Evolutionary conservation across 2,888 invertebrate species (phyloP).

Genomic region (Xestia c-nigrum): DNA sequence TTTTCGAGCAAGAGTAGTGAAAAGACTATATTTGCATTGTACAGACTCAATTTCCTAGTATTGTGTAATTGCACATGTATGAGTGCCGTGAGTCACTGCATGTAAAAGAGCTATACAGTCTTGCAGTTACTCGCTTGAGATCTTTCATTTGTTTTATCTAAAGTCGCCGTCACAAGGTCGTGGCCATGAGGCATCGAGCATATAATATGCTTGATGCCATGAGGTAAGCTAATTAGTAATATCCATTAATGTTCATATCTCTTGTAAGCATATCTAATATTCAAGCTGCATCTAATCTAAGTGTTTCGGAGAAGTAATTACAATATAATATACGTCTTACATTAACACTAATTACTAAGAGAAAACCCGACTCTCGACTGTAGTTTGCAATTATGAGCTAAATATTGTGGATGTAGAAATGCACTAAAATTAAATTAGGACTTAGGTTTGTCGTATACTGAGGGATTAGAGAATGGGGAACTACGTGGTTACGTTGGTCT

Average conservation of each 20-base stretch:
- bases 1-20: too few relatives aligned
- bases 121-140: background rate
- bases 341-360: conserved; percentile 24
- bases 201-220: too few relatives aligned
- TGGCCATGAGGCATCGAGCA: too few relatives aligned
- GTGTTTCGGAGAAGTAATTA: conserved; percentile 10
- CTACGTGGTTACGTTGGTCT: background rate
- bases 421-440: conserved; percentile 25
- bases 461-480: too few relatives aligned
- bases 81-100: background rate
- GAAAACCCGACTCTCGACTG: conserved; percentile 3
- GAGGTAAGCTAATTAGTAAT: conserved; percentile 13
- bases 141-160: background rate
- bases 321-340: conserved; percentile 2
- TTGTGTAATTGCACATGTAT: too few relatives aligned
- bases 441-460: conserved; percentile 6
- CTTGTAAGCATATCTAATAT: conserved; percentile 17
- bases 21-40: too few relatives aligned
- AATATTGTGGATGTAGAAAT: conserved; percentile 13
- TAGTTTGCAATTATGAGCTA: conserved; percentile 23
- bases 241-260: conserved; percentile 2
- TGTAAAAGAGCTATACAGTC: background rate
- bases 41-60: too few relatives aligned
- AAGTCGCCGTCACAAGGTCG: background rate
- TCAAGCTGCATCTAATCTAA: background rate